A percentile compares a stretch with the other conserved stretches of the same genome.
Conservation (phyloP, 2,797 vertebrate genomes). For the Lates japonicus region DNA sequence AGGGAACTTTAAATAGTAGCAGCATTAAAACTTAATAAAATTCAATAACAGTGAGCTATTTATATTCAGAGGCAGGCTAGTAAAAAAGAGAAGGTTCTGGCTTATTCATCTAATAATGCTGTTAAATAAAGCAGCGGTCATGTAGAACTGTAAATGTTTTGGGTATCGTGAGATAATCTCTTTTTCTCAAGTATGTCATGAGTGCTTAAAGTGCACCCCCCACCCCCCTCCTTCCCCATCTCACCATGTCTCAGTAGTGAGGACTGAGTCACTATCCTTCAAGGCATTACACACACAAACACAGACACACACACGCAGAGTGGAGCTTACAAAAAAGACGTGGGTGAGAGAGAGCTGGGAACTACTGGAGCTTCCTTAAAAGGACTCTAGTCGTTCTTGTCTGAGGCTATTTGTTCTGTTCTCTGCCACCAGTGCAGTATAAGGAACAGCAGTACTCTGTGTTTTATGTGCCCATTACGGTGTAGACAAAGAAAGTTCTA, state of each 20-base stretch:
- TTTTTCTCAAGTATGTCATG: constrained; percentile 41
- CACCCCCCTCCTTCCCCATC: constrained; percentile 41
- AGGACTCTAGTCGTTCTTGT: constrained; percentile 48
- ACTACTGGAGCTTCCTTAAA: constrained; percentile 46
- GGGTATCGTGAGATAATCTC: constrained; percentile 60
- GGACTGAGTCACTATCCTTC: constrained; percentile 71
- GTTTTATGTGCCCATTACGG: constrained; percentile 5
- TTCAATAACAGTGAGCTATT: constrained; percentile 61
- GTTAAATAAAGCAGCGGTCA: constrained; percentile 58
- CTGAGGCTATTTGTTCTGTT: constrained; percentile 35
- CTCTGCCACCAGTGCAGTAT: constrained; percentile 1
- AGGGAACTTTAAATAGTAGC: constrained; percentile 67
- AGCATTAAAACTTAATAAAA: constrained; percentile 53
- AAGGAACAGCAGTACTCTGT: not conserved
- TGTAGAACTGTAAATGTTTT: constrained; percentile 58
- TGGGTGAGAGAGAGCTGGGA: constrained; percentile 34
- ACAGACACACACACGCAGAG: constrained; percentile 9
- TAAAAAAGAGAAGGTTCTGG: not conserved
- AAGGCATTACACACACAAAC: constrained; percentile 47
- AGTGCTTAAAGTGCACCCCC: constrained; percentile 44
- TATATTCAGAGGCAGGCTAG: constrained; percentile 44
- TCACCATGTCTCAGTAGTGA: constrained; percentile 54
- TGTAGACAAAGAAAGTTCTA: not conserved
- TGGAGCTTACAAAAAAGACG: constrained; percentile 1
- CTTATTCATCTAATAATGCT: constrained; percentile 38